Evolutionary conservation across 2,113 vertebrate genomes (phyloP).

Genomic region (Bubalus kerabau): DNA sequence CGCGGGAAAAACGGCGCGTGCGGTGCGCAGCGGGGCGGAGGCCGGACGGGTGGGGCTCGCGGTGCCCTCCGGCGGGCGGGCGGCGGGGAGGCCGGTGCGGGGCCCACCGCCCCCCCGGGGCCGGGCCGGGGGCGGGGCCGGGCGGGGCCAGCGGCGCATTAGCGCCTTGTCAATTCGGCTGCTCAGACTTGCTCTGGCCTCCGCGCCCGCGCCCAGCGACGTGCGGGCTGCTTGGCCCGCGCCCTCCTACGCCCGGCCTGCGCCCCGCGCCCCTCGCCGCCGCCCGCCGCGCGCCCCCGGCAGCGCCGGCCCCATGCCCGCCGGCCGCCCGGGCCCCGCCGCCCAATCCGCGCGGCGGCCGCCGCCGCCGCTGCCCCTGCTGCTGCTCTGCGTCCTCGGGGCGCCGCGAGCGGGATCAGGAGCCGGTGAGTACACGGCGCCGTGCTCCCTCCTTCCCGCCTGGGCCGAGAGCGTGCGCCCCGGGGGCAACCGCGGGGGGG

Average conservation of each 20-base stretch:
- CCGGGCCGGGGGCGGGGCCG: slow-evolving; percentile 68
- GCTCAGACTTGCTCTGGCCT: slow-evolving; percentile 86
- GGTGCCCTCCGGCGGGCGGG: slow-evolving; percentile 39
- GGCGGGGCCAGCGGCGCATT: slow-evolving; percentile 84
- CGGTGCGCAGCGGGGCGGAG: not conserved
- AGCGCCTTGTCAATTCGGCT: slow-evolving; percentile 89
- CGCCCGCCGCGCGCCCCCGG: slow-evolving; percentile 32
- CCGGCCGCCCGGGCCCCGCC: slow-evolving; percentile 55
- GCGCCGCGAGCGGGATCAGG: slow-evolving; percentile 64
- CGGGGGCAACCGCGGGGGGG: slow-evolving; percentile 44
- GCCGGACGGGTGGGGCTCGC: slow-evolving; percentile 42
- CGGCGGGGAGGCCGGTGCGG: slow-evolving; percentile 5
- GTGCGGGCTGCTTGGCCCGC: slow-evolving; percentile 61
- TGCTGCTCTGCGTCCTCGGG: slow-evolving; percentile 66
- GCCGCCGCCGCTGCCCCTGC: slow-evolving; percentile 55
- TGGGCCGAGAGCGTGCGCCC: slow-evolving; percentile 17
- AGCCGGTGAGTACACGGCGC: slow-evolving; percentile 70
- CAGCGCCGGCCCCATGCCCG: slow-evolving; percentile 56
- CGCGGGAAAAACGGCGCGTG: not conserved
- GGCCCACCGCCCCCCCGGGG: slow-evolving; percentile 26
- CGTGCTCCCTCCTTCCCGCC: slow-evolving; percentile 8
- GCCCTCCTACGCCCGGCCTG: slow-evolving; percentile 27
- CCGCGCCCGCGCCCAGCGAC: slow-evolving; percentile 70
- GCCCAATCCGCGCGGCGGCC: slow-evolving; percentile 57
- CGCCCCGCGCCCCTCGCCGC: not conserved